phyloP scores from a whole-genome alignment of 2,888 invertebrate species.

The Cartodere bifasciata region DNA sequence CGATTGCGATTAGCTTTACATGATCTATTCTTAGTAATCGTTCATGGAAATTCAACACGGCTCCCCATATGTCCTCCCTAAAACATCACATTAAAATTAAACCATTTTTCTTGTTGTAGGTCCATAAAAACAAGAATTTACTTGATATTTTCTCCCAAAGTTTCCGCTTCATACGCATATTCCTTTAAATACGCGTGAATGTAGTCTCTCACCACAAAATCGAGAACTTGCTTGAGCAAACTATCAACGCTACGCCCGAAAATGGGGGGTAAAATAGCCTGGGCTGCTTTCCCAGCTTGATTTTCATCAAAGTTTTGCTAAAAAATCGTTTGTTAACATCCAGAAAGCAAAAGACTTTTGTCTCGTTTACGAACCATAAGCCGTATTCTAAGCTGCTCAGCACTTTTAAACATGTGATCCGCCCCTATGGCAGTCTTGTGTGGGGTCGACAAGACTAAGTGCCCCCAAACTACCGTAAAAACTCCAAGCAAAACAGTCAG shows the following conservation, averaged over 20 bases:
- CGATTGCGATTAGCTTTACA: slow-evolving; percentile 69
- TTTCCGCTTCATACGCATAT: slow-evolving; percentile 39
- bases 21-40: slow-evolving; percentile 64
- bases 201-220: slow-evolving; percentile 68
- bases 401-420: slow-evolving; percentile 47
- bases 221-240: slow-evolving; percentile 69
- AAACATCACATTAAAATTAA: too few species aligned
- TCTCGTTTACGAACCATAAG: slow-evolving; percentile 48
- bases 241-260: slow-evolving; percentile 76
- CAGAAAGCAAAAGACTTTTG: slow-evolving; percentile 2
- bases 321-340: too few species aligned
- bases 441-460: slow-evolving; percentile 49
- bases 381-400: slow-evolving; percentile 45
- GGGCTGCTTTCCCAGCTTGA: background rate
- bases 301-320: too few species aligned
- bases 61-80: slow-evolving; percentile 75
- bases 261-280: slow-evolving; percentile 42
- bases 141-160: slow-evolving; percentile 38
- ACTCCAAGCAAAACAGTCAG: slow-evolving; percentile 30
- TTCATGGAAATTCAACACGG: slow-evolving; percentile 61
- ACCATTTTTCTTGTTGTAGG: background rate
- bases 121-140: slow-evolving; percentile 25
- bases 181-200: slow-evolving; percentile 60
- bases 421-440: slow-evolving; percentile 49
- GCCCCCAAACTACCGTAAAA: slow-evolving; percentile 44